A percentile compares a stretch with the other conserved stretches of the same genome.
These are phyloP conservation scores for Sceloporus tristichus DNA, from an alignment of 2,113 vertebrate species.

Conservation along the genomic window DNA sequence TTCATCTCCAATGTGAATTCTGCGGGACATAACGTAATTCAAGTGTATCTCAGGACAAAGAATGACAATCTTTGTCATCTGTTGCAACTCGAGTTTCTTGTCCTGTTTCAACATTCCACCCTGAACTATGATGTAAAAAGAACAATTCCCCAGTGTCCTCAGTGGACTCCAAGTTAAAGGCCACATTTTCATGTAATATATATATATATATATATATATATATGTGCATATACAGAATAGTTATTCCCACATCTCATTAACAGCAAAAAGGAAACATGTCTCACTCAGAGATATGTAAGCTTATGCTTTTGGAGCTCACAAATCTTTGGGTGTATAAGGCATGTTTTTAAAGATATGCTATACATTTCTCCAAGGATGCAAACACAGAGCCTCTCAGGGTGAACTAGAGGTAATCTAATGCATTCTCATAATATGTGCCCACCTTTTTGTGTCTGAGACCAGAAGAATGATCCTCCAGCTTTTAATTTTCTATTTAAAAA, in stretches of 20 bases:
- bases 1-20: slow-evolving; percentile 60
- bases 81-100: neutral
- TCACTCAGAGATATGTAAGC: neutral
- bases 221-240: neutral
- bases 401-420: neutral
- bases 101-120: neutral
- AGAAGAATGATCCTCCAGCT: neutral
- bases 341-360: neutral
- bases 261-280: neutral
- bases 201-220: no score
- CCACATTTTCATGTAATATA: neutral
- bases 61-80: neutral
- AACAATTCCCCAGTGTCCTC: neutral
- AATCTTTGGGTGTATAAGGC: neutral
- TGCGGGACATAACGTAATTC: neutral
- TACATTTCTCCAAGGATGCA: neutral
- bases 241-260: neutral
- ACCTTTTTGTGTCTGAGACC: neutral
- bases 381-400: neutral
- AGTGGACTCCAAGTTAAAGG: neutral
- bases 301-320: neutral
- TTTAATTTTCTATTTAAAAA: neutral
- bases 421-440: neutral
- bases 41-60: slow-evolving; percentile 8
- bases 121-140: slow-evolving; percentile 25